Percentiles rank a stretch among this genome's conserved stretches.
Evolutionary conservation across 2,797 vertebrate species (phyloP).

Genomic region (Labeo calbasu): DNA sequence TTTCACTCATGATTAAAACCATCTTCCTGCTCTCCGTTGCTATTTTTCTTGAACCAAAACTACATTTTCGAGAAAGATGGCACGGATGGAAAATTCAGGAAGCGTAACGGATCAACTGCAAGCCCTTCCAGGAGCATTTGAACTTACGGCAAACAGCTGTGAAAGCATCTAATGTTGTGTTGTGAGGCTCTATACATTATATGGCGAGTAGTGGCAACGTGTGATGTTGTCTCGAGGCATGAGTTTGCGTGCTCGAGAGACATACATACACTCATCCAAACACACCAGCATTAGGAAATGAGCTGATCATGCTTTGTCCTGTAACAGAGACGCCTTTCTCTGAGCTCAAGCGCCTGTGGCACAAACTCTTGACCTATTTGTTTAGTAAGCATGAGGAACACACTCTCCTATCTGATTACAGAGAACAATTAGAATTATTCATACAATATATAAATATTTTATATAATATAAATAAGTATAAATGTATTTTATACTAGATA

Average conservation of each 20-base stretch:
- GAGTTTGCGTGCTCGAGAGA: neutral
- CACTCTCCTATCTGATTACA: neutral
- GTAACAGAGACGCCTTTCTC: neutral
- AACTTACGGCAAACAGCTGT: conserved; percentile 24
- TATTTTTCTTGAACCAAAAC: conserved; percentile 31
- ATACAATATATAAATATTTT: too few relatives aligned
- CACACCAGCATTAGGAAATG: neutral
- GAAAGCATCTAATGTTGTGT: conserved; percentile 33
- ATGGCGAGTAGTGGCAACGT: neutral
- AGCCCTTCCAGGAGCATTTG: neutral
- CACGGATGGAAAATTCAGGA: neutral
- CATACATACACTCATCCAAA: conserved; percentile 5
- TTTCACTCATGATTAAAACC: conserved; percentile 69
- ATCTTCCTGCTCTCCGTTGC: conserved; percentile 58
- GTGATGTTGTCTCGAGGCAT: neutral
- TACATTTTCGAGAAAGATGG: conserved; percentile 16
- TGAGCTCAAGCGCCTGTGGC: conserved; percentile 8
- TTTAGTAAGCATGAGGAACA: conserved; percentile 15
- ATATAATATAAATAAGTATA: too few relatives aligned
- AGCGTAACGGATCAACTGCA: neutral
- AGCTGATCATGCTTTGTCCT: conserved; percentile 11
- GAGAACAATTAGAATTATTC: neutral
- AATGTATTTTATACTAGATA: too few relatives aligned
- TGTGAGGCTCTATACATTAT: neutral
- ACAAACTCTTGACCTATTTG: neutral